Conservation (phyloP, 2,113 vertebrate species). For the Spilogale gracilis region DNA sequence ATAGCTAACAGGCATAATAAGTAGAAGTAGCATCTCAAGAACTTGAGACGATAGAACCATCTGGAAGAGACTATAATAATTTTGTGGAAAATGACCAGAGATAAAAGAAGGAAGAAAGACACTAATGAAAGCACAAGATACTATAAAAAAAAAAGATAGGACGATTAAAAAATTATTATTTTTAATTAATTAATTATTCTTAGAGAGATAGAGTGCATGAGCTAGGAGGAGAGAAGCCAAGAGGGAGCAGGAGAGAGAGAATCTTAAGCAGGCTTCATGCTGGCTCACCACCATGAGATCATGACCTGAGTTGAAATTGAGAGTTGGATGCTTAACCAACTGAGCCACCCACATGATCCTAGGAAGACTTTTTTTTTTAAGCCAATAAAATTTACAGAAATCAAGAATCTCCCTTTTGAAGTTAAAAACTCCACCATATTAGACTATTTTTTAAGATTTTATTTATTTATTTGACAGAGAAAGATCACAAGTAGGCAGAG, state of each 20-base stretch:
- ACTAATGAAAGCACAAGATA: background rate
- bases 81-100: slow-evolving; percentile 33
- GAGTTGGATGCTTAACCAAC: background rate
- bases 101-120: background rate
- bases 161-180: background rate
- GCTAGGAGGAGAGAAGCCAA: background rate
- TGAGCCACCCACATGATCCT: background rate
- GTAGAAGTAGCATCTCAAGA: background rate
- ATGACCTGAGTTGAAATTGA: too few species aligned
- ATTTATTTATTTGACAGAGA: too few species aligned
- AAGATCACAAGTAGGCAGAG: too few species aligned
- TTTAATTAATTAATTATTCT: background rate
- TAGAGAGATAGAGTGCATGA: background rate
- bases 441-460: too few species aligned
- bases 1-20: background rate
- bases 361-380: background rate
- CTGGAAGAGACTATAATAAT: background rate
- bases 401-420: background rate
- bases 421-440: background rate
- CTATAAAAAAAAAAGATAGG: background rate
- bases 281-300: too few species aligned
- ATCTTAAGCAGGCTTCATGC: background rate
- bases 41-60: background rate
- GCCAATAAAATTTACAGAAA: background rate
- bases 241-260: background rate